phyloP scores from a whole-genome alignment of 2,888 invertebrate species.

The Athalia circularis region DNA sequence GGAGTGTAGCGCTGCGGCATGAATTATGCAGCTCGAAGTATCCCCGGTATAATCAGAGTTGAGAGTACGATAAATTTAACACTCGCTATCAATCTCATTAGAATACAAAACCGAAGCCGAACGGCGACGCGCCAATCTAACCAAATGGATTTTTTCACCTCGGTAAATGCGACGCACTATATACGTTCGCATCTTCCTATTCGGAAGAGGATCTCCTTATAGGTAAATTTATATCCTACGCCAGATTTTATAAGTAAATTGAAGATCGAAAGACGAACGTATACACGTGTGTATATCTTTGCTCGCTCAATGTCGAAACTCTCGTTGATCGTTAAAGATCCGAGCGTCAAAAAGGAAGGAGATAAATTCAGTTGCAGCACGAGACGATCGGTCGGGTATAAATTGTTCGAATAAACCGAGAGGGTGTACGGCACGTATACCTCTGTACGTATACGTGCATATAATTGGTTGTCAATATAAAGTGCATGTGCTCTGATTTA shows the following conservation, averaged over 20 bases:
- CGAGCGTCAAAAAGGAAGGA: conserved; percentile 14
- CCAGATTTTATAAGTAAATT: conserved; percentile 3
- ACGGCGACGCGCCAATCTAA: conserved; percentile 51
- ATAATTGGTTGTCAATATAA: conserved; percentile 43
- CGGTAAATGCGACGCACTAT: too few relatives aligned
- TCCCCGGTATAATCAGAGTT: conserved; percentile 11
- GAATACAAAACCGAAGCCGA: conserved; percentile 47
- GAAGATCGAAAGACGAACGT: conserved; percentile 13
- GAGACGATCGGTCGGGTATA: neutral
- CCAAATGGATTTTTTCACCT: conserved; percentile 11
- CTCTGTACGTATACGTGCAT: conserved; percentile 14
- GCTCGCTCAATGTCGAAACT: conserved; percentile 37
- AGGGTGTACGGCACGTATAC: conserved; percentile 1
- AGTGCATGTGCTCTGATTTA: conserved; percentile 38
- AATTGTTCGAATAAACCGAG: conserved; percentile 20
- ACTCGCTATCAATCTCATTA: conserved; percentile 58
- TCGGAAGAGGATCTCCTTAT: neutral
- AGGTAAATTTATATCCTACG: conserved; percentile 34
- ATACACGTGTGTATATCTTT: conserved; percentile 12
- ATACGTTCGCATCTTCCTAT: neutral
- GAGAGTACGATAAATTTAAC: conserved; percentile 53
- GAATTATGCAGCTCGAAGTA: conserved; percentile 24
- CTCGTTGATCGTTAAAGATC: conserved; percentile 30
- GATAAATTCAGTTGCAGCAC: too few relatives aligned
- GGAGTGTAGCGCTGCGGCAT: conserved; percentile 18